These are phyloP conservation scores for Platycnemis pennipes DNA, from an alignment of 2,888 invertebrate genomes.

Conservation along the genomic window DNA sequence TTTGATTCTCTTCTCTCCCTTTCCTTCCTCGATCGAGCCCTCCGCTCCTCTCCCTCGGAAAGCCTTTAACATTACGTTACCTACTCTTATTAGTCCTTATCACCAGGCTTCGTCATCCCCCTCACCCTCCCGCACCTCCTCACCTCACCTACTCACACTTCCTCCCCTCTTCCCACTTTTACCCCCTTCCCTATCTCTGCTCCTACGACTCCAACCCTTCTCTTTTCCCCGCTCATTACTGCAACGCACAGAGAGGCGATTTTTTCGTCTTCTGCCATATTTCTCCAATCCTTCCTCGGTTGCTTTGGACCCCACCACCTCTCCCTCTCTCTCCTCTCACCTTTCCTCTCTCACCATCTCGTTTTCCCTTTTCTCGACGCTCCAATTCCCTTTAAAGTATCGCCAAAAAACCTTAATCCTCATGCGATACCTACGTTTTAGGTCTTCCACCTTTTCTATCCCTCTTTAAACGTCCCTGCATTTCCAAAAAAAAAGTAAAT, in stretches of 20 bases:
- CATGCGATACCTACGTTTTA: background rate
- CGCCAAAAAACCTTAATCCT: background rate
- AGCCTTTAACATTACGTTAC: constrained; percentile 15
- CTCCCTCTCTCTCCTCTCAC: background rate
- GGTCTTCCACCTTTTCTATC: background rate
- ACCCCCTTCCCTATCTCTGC: too few species aligned
- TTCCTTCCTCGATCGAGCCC: background rate
- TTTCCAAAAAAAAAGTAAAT: too few species aligned
- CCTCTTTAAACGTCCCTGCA: background rate
- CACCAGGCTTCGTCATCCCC: constrained; percentile 35
- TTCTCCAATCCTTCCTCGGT: background rate
- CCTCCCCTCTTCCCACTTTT: background rate
- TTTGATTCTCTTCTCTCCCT: too few species aligned
- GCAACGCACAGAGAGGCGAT: background rate
- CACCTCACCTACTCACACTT: background rate
- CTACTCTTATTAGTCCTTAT: constrained; percentile 36
- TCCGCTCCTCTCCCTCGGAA: background rate
- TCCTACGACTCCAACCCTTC: too few species aligned
- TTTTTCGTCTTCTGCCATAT: background rate
- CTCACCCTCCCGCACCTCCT: background rate
- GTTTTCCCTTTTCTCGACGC: background rate
- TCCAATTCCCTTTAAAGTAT: background rate
- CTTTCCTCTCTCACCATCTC: background rate
- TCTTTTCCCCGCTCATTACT: background rate
- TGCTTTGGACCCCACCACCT: background rate